Conservation (phyloP, 2,888 invertebrate species). For the Ypsolopha scabrella region DNA sequence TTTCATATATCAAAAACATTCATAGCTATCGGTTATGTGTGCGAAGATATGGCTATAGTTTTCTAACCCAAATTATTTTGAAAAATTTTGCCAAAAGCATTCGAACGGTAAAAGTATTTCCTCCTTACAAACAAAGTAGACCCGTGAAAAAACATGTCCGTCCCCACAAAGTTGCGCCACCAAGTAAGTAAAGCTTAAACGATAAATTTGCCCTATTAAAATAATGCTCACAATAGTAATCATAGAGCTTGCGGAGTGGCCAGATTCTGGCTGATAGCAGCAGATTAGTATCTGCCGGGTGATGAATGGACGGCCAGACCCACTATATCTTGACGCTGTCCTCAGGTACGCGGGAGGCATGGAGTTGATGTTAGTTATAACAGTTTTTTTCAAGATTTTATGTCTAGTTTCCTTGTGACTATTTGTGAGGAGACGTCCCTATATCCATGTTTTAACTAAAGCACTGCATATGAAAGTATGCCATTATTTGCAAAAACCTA, state of each 20-base stretch:
- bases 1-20: too few relatives aligned
- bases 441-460: too few relatives aligned
- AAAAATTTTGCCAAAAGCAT: too few relatives aligned
- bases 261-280: conserved; percentile 10
- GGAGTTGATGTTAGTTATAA: neutral
- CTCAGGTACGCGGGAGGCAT: neutral
- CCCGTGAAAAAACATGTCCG: neutral
- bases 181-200: conserved; percentile 3
- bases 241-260: conserved; percentile 8
- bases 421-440: neutral
- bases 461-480: too few relatives aligned
- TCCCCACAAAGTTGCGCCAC: conserved; percentile 1
- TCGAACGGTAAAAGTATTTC: neutral
- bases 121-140: neutral
- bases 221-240: conserved; percentile 16
- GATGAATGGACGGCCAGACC: conserved; percentile 11
- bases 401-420: neutral
- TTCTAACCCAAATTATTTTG: too few relatives aligned
- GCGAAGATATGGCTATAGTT: too few relatives aligned
- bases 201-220: conserved; percentile 13
- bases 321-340: conserved; percentile 7
- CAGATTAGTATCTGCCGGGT: conserved; percentile 12
- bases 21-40: too few relatives aligned
- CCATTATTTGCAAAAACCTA: too few relatives aligned
- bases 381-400: neutral